Evolutionary conservation across 2,888 invertebrate genomes (phyloP).

Genomic region (Synergus itoensis): DNA sequence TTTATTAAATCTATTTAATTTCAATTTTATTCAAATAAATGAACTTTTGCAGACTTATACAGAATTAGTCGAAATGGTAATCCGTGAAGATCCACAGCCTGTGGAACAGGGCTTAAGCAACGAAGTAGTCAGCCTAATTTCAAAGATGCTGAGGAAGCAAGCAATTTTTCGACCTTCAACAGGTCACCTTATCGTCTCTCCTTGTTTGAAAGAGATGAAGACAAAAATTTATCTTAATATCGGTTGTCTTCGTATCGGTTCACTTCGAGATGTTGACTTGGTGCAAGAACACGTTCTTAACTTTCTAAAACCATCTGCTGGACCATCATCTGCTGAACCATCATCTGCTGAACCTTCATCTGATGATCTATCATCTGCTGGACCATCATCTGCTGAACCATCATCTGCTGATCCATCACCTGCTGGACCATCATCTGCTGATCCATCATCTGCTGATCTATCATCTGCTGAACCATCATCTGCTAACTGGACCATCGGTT

Average conservation of each 20-base stretch:
- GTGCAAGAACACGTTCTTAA: slow-evolving; percentile 3
- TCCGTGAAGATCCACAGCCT: slow-evolving; percentile 57
- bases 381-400: too few relatives aligned
- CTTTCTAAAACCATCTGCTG: slow-evolving; percentile 16
- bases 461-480: too few relatives aligned
- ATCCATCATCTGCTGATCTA: too few relatives aligned
- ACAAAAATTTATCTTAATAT: slow-evolving; percentile 67
- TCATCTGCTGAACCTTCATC: too few relatives aligned
- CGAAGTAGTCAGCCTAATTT: slow-evolving; percentile 63
- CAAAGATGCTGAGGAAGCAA: slow-evolving; percentile 68
- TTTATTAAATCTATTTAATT: slow-evolving; percentile 27
- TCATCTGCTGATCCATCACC: too few relatives aligned
- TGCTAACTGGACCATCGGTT: too few relatives aligned
- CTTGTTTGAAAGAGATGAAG: slow-evolving; percentile 62
- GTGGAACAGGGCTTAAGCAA: slow-evolving; percentile 51
- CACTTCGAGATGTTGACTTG: not conserved
- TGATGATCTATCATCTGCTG: too few relatives aligned
- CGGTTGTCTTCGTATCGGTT: slow-evolving; percentile 61
- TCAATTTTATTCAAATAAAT: not conserved
- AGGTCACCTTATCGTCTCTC: slow-evolving; percentile 67
- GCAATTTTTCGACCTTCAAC: slow-evolving; percentile 64
- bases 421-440: too few relatives aligned
- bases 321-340: too few relatives aligned
- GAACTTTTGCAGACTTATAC: slow-evolving; percentile 47
- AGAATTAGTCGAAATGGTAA: slow-evolving; percentile 62